A percentile compares a stretch with the other conserved stretches of the same genome.
Conservation (phyloP, 2,888 invertebrate genomes). For the Phoenoteleia sp. region DNA sequence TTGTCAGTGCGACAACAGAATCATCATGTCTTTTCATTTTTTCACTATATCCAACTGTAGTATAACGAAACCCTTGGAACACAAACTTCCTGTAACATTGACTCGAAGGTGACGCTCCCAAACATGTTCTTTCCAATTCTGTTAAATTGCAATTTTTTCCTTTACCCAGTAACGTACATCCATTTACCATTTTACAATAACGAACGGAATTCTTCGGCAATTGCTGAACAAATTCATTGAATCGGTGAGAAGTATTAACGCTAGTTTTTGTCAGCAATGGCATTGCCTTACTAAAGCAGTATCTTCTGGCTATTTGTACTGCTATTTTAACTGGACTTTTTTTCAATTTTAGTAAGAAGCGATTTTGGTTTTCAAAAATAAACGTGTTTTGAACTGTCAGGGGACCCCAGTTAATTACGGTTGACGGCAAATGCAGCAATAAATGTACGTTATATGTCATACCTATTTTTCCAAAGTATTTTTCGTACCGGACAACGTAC, state of each 20-base stretch:
- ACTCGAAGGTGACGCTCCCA: neutral
- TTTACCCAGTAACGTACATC: neutral
- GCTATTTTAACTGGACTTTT: constrained; percentile 29
- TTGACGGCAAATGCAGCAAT: constrained; percentile 13
- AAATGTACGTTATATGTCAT: constrained; percentile 12
- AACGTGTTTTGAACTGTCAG: constrained; percentile 9
- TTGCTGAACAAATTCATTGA: neutral
- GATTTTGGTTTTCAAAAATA: constrained; percentile 58
- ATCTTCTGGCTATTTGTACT: constrained; percentile 35
- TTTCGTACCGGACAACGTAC: neutral
- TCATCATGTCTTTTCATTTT: neutral
- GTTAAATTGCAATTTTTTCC: neutral
- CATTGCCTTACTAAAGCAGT: constrained; percentile 12
- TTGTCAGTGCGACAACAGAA: neutral
- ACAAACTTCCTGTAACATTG: neutral
- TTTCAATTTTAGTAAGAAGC: constrained; percentile 29
- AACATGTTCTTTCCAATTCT: neutral
- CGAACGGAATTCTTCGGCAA: neutral
- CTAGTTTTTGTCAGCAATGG: neutral
- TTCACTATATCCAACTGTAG: neutral
- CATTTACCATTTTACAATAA: neutral
- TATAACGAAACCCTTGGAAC: neutral
- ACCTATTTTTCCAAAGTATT: constrained; percentile 21
- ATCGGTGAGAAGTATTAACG: neutral
- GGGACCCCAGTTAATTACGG: constrained; percentile 25